A percentile compares a stretch with the other conserved stretches of the same genome.
Evolutionary conservation across 2,797 vertebrate species (phyloP).

Genomic region (Pantherophis alleghaniensis): DNA sequence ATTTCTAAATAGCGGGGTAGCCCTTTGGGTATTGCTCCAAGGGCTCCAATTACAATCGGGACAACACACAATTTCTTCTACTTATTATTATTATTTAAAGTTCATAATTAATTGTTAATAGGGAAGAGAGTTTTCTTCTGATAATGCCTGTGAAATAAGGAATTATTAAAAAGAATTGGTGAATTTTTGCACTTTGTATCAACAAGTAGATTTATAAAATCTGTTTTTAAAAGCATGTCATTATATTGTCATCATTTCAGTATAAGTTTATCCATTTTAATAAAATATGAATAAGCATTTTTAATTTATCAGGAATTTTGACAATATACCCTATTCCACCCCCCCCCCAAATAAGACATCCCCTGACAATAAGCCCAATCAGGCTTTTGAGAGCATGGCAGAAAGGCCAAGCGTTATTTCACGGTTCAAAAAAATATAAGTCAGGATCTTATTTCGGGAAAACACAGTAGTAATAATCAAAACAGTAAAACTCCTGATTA

Average conservation of each 20-base stretch:
- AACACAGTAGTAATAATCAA: conserved; percentile 11
- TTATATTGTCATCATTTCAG: conserved; percentile 48
- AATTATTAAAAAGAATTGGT: not conserved
- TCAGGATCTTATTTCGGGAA: too few species aligned
- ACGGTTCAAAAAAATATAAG: too few species aligned
- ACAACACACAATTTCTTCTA: too few species aligned
- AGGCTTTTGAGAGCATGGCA: too few species aligned
- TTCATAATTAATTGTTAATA: not conserved
- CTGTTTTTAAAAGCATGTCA: conserved; percentile 5
- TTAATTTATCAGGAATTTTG: conserved; percentile 49
- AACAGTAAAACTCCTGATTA: not conserved
- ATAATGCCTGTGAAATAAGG: not conserved
- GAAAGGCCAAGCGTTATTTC: too few species aligned
- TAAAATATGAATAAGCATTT: conserved; percentile 64
- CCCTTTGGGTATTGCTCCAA: too few species aligned
- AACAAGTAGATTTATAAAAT: conserved; percentile 45
- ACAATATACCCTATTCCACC: fast-evolving
- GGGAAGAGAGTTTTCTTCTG: not conserved
- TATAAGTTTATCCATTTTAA: conserved; percentile 40
- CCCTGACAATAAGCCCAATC: too few species aligned
- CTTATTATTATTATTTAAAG: not conserved
- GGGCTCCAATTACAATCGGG: too few species aligned
- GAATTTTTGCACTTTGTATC: not conserved
- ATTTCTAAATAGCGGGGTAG: too few species aligned
- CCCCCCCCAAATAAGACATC: too few species aligned